phyloP scores from a whole-genome alignment of 2,113 vertebrate genomes.

The Junco hyemalis region DNA sequence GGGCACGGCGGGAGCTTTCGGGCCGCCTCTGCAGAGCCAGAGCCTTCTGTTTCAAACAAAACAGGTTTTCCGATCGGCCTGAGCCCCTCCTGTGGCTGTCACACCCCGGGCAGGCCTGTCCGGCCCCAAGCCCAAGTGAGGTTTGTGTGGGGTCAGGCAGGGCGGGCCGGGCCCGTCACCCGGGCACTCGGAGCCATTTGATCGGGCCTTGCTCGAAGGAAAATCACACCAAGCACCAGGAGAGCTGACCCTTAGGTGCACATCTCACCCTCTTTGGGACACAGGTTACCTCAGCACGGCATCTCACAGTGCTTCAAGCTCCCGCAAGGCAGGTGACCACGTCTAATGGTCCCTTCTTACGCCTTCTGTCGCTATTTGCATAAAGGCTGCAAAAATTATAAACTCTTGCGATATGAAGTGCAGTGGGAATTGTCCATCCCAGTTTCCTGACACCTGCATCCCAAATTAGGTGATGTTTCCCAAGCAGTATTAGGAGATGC shows the following conservation, averaged over 20 bases:
- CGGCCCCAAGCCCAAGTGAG: background rate
- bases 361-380: background rate
- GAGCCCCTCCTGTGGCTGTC: background rate
- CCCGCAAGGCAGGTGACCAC: background rate
- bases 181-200: background rate
- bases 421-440: background rate
- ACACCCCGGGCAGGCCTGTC: background rate
- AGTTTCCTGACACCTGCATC: background rate
- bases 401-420: background rate
- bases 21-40: background rate
- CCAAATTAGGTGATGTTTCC: background rate
- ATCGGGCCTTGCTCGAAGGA: background rate
- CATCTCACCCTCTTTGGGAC: background rate
- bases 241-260: background rate
- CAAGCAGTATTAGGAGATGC: fast-evolving
- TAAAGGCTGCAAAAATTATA: background rate
- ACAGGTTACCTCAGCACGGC: background rate
- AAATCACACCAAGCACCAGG: background rate
- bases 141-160: background rate
- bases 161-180: background rate
- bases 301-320: background rate
- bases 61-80: background rate
- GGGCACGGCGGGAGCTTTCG: background rate
- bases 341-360: background rate
- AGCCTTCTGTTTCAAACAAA: background rate